Evolutionary conservation across 2,797 vertebrate genomes (phyloP).

Genomic region (Benthosema pterotum): DNA sequence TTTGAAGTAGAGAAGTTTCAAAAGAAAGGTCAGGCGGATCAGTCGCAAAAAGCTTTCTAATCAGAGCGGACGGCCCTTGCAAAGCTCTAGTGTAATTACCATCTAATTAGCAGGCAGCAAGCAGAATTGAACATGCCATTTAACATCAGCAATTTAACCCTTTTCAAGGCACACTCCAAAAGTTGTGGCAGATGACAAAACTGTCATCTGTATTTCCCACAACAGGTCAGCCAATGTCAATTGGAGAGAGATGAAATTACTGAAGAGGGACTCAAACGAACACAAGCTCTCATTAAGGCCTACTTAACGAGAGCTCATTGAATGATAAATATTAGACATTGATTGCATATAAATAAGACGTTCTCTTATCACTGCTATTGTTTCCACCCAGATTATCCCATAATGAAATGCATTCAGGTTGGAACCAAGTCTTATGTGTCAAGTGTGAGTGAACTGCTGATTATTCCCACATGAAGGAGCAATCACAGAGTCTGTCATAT

Average conservation of each 20-base stretch:
- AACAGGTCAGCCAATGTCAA: slow-evolving; percentile 67
- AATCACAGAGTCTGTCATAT: slow-evolving; percentile 48
- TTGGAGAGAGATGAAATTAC: slow-evolving; percentile 46
- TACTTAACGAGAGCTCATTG: slow-evolving; percentile 62
- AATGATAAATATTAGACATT: slow-evolving; percentile 72
- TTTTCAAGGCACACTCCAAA: slow-evolving; percentile 40
- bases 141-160: slow-evolving; percentile 81
- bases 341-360: slow-evolving; percentile 70
- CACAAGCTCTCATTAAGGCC: slow-evolving; percentile 67
- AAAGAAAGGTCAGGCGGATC: slow-evolving; percentile 76
- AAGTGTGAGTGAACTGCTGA: slow-evolving; percentile 66
- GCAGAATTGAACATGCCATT: slow-evolving; percentile 76
- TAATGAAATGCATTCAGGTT: slow-evolving; percentile 69
- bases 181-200: neutral
- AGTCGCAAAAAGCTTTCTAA: slow-evolving; percentile 76
- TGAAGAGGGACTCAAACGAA: slow-evolving; percentile 59
- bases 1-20: slow-evolving; percentile 73
- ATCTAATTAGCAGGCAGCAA: slow-evolving; percentile 79
- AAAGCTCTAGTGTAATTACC: slow-evolving; percentile 78
- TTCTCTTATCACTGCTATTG: slow-evolving; percentile 65
- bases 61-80: slow-evolving; percentile 75
- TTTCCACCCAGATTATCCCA: slow-evolving; percentile 62
- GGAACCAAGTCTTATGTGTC: slow-evolving; percentile 54
- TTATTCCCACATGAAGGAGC: slow-evolving; percentile 61
- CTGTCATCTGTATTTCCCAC: slow-evolving; percentile 42